Evolutionary conservation across 1,140 invertebrate genomes (phyloP).

Genomic region (Idris sp.): DNA sequence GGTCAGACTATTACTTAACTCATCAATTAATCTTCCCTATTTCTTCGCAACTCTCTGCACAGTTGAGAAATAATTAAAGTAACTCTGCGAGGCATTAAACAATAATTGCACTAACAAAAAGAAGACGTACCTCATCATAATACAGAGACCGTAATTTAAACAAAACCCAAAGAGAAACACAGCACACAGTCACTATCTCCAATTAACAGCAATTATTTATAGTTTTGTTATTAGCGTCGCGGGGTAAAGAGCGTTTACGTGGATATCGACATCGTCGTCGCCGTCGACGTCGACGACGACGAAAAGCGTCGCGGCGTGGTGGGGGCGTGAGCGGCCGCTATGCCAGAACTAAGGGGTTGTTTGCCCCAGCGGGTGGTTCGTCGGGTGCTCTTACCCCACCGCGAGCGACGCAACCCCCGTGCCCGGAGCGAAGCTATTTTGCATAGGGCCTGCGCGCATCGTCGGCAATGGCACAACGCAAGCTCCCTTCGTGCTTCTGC

Average conservation of each 20-base stretch:
- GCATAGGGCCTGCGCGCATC: constrained; percentile 77
- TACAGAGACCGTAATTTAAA: no score
- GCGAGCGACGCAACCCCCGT: constrained; percentile 55
- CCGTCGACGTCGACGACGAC: constrained; percentile 65
- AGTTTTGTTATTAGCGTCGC: constrained; percentile 2
- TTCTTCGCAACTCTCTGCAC: no score
- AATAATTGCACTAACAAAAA: no score
- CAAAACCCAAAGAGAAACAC: no score
- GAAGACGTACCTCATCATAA: no score
- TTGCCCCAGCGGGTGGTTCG: constrained; percentile 73
- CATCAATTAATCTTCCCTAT: no score
- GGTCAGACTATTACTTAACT: no score
- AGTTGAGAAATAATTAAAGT: no score
- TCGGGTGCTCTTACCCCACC: constrained; percentile 65
- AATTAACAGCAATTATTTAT: no score
- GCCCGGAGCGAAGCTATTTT: constrained; percentile 69
- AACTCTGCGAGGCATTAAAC: no score
- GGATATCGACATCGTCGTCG: constrained; percentile 59
- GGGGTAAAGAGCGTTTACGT: constrained; percentile 63
- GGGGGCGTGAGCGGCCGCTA: constrained; percentile 77
- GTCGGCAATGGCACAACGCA: constrained; percentile 65
- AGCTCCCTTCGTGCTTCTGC: constrained; percentile 31
- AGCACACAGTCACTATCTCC: no score
- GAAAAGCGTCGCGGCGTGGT: constrained; percentile 72
- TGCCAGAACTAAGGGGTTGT: constrained; percentile 78